Conservation (phyloP, 2,888 invertebrate species). For the Drosophila ustulata region DNA sequence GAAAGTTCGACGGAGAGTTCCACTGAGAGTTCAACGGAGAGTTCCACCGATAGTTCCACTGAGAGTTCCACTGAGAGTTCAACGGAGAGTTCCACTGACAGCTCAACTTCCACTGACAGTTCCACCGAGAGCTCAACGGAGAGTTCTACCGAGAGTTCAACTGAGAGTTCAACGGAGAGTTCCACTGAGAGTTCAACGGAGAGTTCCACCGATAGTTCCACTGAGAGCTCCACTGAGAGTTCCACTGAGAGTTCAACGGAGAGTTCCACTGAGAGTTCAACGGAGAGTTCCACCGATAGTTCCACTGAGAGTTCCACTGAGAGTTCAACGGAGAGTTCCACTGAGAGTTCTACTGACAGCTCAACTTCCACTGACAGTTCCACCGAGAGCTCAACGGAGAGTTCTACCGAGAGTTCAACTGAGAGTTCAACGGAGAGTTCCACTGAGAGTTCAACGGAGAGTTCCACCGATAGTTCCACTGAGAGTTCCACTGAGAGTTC, state of each 20-base stretch:
- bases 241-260: no score
- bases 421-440: neutral
- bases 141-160: neutral
- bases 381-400: no score
- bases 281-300: no score
- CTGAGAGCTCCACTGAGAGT: neutral
- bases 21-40: neutral
- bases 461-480: neutral
- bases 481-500: neutral
- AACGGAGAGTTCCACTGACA: conserved; percentile 3
- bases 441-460: neutral
- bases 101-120: conserved; percentile 11
- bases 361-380: no score
- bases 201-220: conserved; percentile 14
- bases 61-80: neutral
- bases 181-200: neutral
- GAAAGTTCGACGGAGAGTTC: conserved; percentile 4
- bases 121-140: neutral
- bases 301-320: no score
- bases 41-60: neutral
- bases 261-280: no score
- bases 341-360: no score
- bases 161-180: neutral
- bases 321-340: no score
- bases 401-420: no score